Evolutionary conservation across 2,797 vertebrate genomes (phyloP).

Genomic region (Pelobates cultripes): DNA sequence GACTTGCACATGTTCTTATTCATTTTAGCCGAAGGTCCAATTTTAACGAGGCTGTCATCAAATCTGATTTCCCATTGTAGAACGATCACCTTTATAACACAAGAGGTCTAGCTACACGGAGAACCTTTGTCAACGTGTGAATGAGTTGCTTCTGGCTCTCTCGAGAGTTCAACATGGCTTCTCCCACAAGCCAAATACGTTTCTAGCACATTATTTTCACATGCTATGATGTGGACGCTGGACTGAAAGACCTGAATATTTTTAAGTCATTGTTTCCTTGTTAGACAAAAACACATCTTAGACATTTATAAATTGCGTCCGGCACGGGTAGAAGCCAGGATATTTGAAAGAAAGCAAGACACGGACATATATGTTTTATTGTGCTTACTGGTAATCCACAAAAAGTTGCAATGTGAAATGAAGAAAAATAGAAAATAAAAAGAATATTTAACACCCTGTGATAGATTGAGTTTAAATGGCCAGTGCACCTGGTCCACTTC

Average conservation of each 20-base stretch:
- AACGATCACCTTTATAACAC: slow-evolving; percentile 34
- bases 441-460: too few species aligned
- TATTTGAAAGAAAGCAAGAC: not conserved
- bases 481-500: too few species aligned
- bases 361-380: too few species aligned
- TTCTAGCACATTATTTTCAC: slow-evolving; percentile 51
- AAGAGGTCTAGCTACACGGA: slow-evolving; percentile 34
- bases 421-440: not conserved
- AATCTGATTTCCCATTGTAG: slow-evolving; percentile 41
- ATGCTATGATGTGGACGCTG: slow-evolving; percentile 41
- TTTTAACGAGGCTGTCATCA: slow-evolving; percentile 40
- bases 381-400: too few species aligned
- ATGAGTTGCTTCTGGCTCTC: slow-evolving; percentile 26
- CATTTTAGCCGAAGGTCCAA: slow-evolving; percentile 34
- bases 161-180: slow-evolving; percentile 23
- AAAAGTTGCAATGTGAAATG: not conserved
- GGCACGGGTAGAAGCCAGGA: not conserved
- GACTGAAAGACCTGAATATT: slow-evolving; percentile 36
- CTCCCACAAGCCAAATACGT: slow-evolving; percentile 34
- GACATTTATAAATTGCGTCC: slow-evolving; percentile 42
- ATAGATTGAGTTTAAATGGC: too few species aligned
- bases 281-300: slow-evolving; percentile 22
- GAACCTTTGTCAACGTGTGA: slow-evolving; percentile 28
- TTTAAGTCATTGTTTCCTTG: slow-evolving; percentile 36
- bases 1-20: slow-evolving; percentile 29